A percentile compares a stretch with the other conserved stretches of the same genome.
phyloP scores from a whole-genome alignment of 35 echinoderm and acorn worm genomes.

The Ptychodera flava region DNA sequence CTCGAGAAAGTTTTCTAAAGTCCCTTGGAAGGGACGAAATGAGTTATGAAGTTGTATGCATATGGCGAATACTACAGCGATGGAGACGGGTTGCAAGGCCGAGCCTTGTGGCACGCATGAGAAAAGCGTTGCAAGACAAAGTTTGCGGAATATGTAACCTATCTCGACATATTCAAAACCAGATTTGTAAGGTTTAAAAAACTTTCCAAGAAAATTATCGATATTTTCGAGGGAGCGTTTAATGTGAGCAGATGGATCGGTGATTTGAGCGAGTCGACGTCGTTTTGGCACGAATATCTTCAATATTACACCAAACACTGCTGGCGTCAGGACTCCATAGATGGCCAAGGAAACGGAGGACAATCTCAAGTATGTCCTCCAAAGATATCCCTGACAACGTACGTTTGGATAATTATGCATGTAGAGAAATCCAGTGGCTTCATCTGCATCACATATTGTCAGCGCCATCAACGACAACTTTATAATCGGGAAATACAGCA shows the following conservation, averaged over 20 bases:
- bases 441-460: neutral
- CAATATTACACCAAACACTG: neutral
- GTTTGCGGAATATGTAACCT: neutral
- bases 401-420: neutral
- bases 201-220: neutral
- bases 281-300: neutral
- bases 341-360: neutral
- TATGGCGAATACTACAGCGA: neutral
- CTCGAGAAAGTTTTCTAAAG: neutral
- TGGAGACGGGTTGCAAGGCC: neutral
- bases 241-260: neutral
- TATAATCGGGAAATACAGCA: neutral
- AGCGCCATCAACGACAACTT: neutral
- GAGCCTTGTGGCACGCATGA: neutral
- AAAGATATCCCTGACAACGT: neutral
- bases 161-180: neutral
- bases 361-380: neutral
- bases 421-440: neutral
- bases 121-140: neutral
- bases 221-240: neutral
- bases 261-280: neutral
- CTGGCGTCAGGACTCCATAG: neutral
- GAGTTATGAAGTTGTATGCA: neutral
- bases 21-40: neutral
- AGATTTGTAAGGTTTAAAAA: neutral